phyloP scores from a whole-genome alignment of 2,113 vertebrate species.

The Psammodynastes pulverulentus region DNA sequence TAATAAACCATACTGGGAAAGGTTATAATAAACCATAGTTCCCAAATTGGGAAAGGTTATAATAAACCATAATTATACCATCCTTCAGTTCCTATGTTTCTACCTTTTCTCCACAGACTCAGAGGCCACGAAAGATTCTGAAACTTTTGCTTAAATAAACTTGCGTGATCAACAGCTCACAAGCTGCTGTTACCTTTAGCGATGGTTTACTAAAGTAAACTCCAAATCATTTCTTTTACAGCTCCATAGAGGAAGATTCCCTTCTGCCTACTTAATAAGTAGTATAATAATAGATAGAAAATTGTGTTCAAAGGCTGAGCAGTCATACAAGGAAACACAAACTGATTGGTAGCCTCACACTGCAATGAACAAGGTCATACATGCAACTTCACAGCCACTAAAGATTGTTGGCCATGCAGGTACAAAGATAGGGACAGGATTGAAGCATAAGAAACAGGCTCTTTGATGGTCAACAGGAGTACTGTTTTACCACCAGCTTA shows the following conservation, averaged over 20 bases:
- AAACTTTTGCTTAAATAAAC: neutral
- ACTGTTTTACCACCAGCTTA: neutral
- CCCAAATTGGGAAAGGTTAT: neutral
- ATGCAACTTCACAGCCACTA: neutral
- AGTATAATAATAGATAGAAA: neutral
- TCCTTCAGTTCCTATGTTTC: neutral
- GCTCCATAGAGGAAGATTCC: neutral
- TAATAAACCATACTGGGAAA: neutral
- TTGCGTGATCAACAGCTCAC: neutral
- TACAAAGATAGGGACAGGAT: neutral
- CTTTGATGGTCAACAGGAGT: neutral
- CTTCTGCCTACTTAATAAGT: neutral
- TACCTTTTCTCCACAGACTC: neutral
- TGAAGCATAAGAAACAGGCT: neutral
- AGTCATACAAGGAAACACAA: neutral
- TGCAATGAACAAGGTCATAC: neutral
- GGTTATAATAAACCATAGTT: neutral
- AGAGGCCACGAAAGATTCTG: neutral
- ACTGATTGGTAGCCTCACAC: neutral
- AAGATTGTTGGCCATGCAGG: neutral
- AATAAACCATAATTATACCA: neutral
- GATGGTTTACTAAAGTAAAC: neutral
- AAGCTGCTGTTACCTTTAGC: neutral
- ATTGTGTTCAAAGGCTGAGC: neutral
- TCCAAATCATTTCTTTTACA: neutral